Percentiles rank a stretch among this genome's conserved stretches.
phyloP scores from a whole-genome alignment of 2,888 invertebrate species.

The Melieria crassipennis region DNA sequence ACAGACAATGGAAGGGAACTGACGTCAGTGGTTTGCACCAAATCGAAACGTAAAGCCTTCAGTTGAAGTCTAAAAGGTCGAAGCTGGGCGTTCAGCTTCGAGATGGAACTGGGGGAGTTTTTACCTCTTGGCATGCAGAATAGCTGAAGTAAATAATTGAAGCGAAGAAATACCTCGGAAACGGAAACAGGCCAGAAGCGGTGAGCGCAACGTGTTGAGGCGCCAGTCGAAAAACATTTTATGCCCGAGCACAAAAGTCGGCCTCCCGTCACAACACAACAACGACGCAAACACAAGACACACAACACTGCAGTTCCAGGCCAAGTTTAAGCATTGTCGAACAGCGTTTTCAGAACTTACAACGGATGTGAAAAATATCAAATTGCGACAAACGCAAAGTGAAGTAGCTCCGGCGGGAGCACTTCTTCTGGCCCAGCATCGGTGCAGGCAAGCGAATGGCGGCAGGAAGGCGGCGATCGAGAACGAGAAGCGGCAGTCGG shows the following conservation, averaged over 20 bases:
- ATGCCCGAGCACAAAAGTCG: slow-evolving; percentile 15
- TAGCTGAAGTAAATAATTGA: too few relatives aligned
- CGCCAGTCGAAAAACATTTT: slow-evolving; percentile 45
- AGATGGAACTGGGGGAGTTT: too few relatives aligned
- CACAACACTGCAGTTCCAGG: too few relatives aligned
- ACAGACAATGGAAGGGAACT: too few relatives aligned
- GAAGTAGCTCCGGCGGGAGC: slow-evolving; percentile 56
- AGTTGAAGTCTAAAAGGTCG: too few relatives aligned
- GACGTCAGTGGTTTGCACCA: too few relatives aligned
- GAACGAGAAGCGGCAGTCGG: neutral
- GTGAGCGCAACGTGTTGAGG: slow-evolving; percentile 12
- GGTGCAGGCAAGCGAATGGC: slow-evolving; percentile 30
- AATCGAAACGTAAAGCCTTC: too few relatives aligned
- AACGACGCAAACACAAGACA: too few relatives aligned
- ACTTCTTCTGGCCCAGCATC: slow-evolving; percentile 58
- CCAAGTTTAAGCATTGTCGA: too few relatives aligned
- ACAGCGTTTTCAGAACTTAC: slow-evolving; percentile 46
- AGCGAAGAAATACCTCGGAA: slow-evolving; percentile 29
- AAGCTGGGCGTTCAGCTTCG: too few relatives aligned
- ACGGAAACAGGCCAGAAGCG: slow-evolving; percentile 42
- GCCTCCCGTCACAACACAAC: neutral
- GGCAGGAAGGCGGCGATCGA: neutral
- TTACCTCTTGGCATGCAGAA: too few relatives aligned
- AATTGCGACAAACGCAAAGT: slow-evolving; percentile 58
- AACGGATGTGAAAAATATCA: slow-evolving; percentile 56